Evolutionary conservation across 1,140 invertebrate genomes (phyloP), one percentile per base, ranked within the genome.

Genomic region (Pseudoatta argentina): DNA sequence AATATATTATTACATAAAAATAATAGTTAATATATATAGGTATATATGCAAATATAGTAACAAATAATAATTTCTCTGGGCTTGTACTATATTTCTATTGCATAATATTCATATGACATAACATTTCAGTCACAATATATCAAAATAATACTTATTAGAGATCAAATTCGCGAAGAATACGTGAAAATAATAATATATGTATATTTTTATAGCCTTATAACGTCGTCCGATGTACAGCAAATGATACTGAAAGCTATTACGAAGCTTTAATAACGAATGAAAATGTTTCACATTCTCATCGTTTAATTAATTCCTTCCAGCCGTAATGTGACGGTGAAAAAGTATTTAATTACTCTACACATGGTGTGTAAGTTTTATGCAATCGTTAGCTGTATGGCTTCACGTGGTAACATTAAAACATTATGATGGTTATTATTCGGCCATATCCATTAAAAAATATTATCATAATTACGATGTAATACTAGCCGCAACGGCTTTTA

Each of bases 391-490:
- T 67, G n/a, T 83, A 83, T 73, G 55, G 69, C 39, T 83, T 83
- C 69, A 48, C 69, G 39, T 27, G 39, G 69, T 83, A 83, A 83
- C 79, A 53, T 83, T 83, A 83, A 83, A 83, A 83, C 79, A 75
- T 83, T 83, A 83, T 24, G 53, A 82, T 55, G 69, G 79, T 61
- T 81, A 81, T 83, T 83, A 83, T 83, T 61, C 69, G 67, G 34
- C 55, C 55, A 73, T 75, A 83, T 73, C 55, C 69, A 83, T 83
- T 83, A 83, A 75, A 83, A 83, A 83, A 83, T 63, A 83, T 75
- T 83, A 83, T 83, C 69, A 83, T 83, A 83, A 83, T 83, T 72
- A 83, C 79, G 39, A 83, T 83, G 57, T 83, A 83, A 83, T 83
- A 69, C 18, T 61, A 63, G 79, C 24, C 39, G 53, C 66, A 79